A percentile compares a stretch with the other conserved stretches of the same genome.
Evolutionary conservation across 2,888 invertebrate species (phyloP).

Genomic region (Lamellibrachia satsuma): DNA sequence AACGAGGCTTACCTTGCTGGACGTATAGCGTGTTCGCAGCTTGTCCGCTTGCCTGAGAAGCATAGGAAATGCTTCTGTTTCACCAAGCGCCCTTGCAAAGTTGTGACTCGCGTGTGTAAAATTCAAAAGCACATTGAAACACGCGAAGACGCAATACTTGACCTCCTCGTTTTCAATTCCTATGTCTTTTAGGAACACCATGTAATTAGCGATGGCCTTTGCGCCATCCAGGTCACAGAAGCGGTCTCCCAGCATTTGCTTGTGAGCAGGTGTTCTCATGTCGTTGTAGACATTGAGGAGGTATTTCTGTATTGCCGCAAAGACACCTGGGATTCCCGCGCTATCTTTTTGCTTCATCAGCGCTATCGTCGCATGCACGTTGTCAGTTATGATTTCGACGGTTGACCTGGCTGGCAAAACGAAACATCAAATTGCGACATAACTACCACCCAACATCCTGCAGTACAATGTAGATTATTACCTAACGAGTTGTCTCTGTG

Average conservation of each 20-base stretch:
- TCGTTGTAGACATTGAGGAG: neutral
- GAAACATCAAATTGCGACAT: neutral
- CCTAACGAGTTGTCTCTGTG: neutral
- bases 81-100: neutral
- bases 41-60: neutral
- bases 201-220: neutral
- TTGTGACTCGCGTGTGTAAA: neutral
- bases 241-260: neutral
- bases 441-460: neutral
- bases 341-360: neutral
- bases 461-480: neutral
- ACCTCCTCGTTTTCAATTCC: neutral
- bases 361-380: neutral
- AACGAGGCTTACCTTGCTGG: neutral
- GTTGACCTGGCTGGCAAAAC: neutral
- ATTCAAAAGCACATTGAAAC: conserved; percentile 5
- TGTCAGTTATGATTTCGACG: neutral
- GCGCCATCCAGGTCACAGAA: neutral
- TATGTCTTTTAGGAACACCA: neutral
- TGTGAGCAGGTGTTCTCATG: neutral
- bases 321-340: neutral
- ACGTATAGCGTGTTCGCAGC: neutral
- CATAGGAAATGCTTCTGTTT: neutral
- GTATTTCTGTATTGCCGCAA: conserved; percentile 7
- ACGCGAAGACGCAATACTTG: neutral